Base-by-base conservation (phyloP, 2,888 invertebrate genomes). In the Callosobruchus maculatus region DNA sequence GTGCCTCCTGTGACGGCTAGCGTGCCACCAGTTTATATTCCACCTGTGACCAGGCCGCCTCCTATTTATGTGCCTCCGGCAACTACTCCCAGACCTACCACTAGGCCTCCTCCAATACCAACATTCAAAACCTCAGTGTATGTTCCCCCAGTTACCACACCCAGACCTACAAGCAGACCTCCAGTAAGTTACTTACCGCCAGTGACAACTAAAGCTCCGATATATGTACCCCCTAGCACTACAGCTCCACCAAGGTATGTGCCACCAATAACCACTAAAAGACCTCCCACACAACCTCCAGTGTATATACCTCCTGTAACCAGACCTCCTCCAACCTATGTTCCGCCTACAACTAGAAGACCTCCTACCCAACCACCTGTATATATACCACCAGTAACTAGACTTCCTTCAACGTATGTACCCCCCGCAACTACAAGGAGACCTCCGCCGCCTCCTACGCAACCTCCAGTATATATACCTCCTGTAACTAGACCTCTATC, bases 11-110 rank as follows among this genome's bases (percentile, higher is more conserved):
- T n/a, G 2, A 69, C 69, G 0, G 18, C 21, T 69, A 69, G 22
- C 0, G n/a, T 9, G 9, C 30, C 30, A 49, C 13, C 49, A 49
- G 26, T 26, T 2, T 26, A 26, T 5, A 22, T 68, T 13, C 70
- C 70, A n/a, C 70, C 70, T 21, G n/a, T 20, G 21, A 70, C 70
- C n/a, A 70, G 70, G 21, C 70, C 70, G 4, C 70, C 70, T 20
- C n/a, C 70, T 13, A 49, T 18, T 49, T 49, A 49, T 49, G 20
- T 70, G 21, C 70, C 70, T 20, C 70, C 70, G 18, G 70, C 30
- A 26, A 70, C 70, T 20, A 70, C 70, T 20, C 20, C 21, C 0
- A 70, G 70, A 26, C 70, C 70, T 22, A 21, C 70, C 2, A 21
- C 68, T 22, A 9, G 21, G 9, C 21, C 20, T 0, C 18, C 22